Conservation (phyloP, 2,797 vertebrate genomes). For the Aselliscus stoliczkanus region DNA sequence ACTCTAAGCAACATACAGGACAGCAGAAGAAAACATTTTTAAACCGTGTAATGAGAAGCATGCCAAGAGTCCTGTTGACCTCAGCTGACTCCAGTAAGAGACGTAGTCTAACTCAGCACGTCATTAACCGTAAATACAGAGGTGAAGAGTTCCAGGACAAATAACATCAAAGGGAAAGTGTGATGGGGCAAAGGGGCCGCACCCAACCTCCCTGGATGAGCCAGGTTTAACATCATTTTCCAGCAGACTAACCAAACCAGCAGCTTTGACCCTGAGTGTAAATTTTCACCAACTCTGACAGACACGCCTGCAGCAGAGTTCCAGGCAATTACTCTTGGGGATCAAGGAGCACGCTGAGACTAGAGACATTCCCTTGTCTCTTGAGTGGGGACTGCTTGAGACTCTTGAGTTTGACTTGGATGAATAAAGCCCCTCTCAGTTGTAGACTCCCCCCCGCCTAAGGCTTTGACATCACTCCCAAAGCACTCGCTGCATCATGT, state of each 20-base stretch:
- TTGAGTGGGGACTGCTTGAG: neutral
- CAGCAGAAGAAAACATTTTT: conserved; percentile 14
- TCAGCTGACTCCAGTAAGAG: conserved; percentile 22
- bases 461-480: conserved; percentile 51
- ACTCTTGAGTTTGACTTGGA: neutral
- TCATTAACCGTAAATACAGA: conserved; percentile 59
- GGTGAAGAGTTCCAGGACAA: conserved; percentile 43
- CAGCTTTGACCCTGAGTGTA: neutral
- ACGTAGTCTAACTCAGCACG: neutral
- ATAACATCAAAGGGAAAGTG: conserved; percentile 58
- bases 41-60: conserved; percentile 23
- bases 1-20: conserved; percentile 3
- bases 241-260: conserved; percentile 24
- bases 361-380: neutral
- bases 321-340: neutral
- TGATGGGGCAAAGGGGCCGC: neutral
- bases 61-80: conserved; percentile 30
- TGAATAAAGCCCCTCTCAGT: conserved; percentile 48
- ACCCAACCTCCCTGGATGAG: neutral
- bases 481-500: neutral
- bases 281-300: neutral
- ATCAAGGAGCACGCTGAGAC: conserved; percentile 15
- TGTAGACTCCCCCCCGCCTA: neutral
- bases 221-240: neutral
- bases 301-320: neutral